Percentiles rank a stretch among this genome's conserved stretches.
These are phyloP conservation scores for Ladona fulva DNA, from an alignment of 1,140 invertebrate genomes.

Conservation along the genomic window DNA sequence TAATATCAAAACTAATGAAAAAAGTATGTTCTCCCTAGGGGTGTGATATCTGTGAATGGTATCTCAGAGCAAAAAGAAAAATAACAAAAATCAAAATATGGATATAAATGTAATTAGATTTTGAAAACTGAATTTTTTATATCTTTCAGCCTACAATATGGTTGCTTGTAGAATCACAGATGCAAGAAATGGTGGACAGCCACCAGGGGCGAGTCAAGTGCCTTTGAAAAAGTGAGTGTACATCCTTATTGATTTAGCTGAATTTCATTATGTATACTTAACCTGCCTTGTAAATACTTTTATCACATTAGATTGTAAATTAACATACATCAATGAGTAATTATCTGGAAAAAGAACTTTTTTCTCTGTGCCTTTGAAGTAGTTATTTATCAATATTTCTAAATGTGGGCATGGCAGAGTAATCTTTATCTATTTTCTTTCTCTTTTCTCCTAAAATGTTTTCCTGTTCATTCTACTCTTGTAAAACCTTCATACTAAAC, in stretches of 20 bases:
- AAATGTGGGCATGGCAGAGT: neutral
- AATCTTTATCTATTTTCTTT: constrained; percentile 7
- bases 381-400: neutral
- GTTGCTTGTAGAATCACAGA: constrained; percentile 91
- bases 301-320: neutral
- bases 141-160: constrained; percentile 89
- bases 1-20: no score
- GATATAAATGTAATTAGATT: no score
- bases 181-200: constrained; percentile 72
- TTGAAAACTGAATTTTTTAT: no score
- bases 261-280: neutral
- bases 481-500: neutral
- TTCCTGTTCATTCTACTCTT: neutral
- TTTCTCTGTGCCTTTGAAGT: neutral
- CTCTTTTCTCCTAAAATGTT: constrained; percentile 7
- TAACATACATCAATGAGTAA: neutral
- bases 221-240: constrained; percentile 92
- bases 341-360: neutral
- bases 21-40: no score
- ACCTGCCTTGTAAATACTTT: neutral
- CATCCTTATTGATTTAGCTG: neutral
- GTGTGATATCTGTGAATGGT: no score
- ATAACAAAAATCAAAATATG: no score
- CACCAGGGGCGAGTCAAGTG: constrained; percentile 83
- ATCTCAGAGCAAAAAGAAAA: no score